These are phyloP conservation scores for Danio jaintianensis DNA, from an alignment of 2,797 vertebrate species.

Conservation along the genomic window DNA sequence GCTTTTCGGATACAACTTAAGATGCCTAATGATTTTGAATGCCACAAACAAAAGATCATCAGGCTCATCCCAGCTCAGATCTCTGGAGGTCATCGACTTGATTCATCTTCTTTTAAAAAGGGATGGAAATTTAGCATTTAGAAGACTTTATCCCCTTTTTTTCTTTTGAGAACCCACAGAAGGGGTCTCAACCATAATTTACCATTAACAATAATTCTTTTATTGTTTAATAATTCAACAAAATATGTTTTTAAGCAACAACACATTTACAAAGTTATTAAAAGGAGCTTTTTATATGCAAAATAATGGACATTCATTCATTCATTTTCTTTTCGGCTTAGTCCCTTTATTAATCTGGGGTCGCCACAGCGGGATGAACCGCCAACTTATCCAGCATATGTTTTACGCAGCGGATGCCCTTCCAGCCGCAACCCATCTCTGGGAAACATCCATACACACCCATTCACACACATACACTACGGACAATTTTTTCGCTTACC, in stretches of 20 bases:
- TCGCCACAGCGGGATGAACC: too few species aligned
- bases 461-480: too few species aligned
- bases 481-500: too few species aligned
- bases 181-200: neutral
- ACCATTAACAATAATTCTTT: neutral
- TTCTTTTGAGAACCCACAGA: neutral
- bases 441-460: too few species aligned
- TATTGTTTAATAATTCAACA: neutral
- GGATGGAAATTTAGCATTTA: neutral
- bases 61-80: neutral
- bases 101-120: neutral
- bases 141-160: neutral
- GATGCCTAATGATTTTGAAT: neutral
- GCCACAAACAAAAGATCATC: neutral
- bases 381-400: too few species aligned
- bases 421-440: too few species aligned
- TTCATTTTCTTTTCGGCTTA: too few species aligned
- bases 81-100: neutral
- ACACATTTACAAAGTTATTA: neutral
- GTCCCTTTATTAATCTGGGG: too few species aligned
- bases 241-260: neutral
- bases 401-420: too few species aligned
- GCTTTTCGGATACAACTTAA: conserved; percentile 3
- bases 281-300: neutral
- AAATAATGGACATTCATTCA: too few species aligned